These are phyloP conservation scores for Brachyhypopomus gauderio DNA, from an alignment of 2,113 vertebrate species.

Conservation along the genomic window DNA sequence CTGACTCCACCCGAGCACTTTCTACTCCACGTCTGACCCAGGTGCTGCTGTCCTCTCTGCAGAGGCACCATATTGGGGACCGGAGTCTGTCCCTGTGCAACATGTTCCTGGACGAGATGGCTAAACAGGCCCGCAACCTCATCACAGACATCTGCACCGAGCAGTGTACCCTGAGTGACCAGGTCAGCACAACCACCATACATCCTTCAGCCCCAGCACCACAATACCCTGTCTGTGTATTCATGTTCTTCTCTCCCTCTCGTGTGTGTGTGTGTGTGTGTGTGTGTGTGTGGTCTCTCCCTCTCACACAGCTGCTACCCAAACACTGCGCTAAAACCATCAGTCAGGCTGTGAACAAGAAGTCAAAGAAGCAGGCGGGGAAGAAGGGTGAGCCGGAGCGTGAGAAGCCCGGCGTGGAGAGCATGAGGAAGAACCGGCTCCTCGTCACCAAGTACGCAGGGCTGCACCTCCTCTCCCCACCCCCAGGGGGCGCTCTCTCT, in stretches of 20 bases:
- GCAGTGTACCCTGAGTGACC: constrained; percentile 96
- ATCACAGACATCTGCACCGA: constrained; percentile 99
- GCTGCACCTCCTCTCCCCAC: background rate
- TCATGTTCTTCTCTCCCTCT: too few relatives aligned
- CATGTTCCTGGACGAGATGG: constrained; percentile 99
- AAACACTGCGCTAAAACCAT: constrained; percentile 99
- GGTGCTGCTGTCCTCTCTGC: constrained; percentile 25
- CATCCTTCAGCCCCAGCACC: background rate
- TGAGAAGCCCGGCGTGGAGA: constrained; percentile 97
- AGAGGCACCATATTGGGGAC: constrained; percentile 98
- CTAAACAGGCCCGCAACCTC: constrained; percentile 96
- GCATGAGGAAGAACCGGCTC: constrained; percentile 99
- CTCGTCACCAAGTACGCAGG: constrained; percentile 94
- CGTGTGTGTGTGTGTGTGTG: too few relatives aligned
- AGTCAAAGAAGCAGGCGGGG: constrained; percentile 95
- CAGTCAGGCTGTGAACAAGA: constrained; percentile 99
- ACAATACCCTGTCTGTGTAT: background rate
- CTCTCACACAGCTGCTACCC: constrained; percentile 84
- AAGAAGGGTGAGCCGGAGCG: constrained; percentile 98
- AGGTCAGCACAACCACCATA: constrained; percentile 75
- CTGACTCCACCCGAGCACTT: background rate
- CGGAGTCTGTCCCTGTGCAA: constrained; percentile 97
- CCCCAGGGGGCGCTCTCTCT: too few relatives aligned
- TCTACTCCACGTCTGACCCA: background rate
- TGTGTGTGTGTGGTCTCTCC: constrained; percentile 38